These are phyloP conservation scores for Pedetes capensis DNA, from an alignment of 2,113 vertebrate genomes.

Conservation along the genomic window DNA sequence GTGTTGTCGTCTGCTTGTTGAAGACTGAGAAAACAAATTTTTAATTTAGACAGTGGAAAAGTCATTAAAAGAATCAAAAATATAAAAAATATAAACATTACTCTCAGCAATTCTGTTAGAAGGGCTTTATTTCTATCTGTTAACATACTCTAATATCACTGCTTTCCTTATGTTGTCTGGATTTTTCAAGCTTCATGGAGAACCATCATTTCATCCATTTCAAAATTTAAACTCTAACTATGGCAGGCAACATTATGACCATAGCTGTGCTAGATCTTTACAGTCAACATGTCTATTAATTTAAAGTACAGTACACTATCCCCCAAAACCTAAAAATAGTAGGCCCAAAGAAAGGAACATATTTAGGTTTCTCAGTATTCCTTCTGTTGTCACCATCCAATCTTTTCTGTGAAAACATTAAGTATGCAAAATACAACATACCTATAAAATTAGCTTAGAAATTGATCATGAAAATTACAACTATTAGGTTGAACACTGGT, in stretches of 20 bases:
- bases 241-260: neutral
- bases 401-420: neutral
- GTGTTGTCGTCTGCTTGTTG: slow-evolving; percentile 96
- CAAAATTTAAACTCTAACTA: neutral
- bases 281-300: neutral
- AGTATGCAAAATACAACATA: neutral
- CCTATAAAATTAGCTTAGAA: neutral
- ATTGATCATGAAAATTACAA: slow-evolving; percentile 6
- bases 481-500: neutral
- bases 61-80: slow-evolving; percentile 9
- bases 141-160: neutral
- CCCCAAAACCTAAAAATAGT: too few species aligned
- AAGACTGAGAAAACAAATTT: slow-evolving; percentile 86
- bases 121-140: neutral
- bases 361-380: neutral
- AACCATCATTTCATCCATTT: neutral
- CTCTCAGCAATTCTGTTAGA: neutral
- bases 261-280: neutral
- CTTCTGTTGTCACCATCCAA: neutral
- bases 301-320: neutral
- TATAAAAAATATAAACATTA: slow-evolving; percentile 22
- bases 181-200: slow-evolving; percentile 17
- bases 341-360: neutral
- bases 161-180: neutral
- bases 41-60: slow-evolving; percentile 58